A percentile compares a stretch with the other conserved stretches of the same genome.
Evolutionary conservation across 2,888 invertebrate genomes (phyloP).

Genomic region (Platerodrilus igneus): DNA sequence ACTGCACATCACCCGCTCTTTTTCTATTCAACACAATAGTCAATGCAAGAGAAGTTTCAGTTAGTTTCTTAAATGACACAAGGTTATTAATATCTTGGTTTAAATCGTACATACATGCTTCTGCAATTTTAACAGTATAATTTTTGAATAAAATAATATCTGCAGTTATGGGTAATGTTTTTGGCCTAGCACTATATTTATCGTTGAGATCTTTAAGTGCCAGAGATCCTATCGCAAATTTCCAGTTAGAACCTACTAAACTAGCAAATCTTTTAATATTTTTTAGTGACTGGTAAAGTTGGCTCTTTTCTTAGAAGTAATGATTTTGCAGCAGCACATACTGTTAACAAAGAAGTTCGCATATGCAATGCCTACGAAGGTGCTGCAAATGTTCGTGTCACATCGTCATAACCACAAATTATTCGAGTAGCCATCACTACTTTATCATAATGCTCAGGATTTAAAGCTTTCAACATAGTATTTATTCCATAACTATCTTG

Average conservation of each 20-base stretch:
- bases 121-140: conserved; percentile 21
- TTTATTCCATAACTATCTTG: conserved; percentile 17
- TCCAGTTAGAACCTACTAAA: conserved; percentile 25
- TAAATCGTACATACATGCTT: conserved; percentile 15
- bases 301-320: conserved; percentile 24
- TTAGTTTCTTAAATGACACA: conserved; percentile 24
- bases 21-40: conserved; percentile 31
- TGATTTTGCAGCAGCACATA: conserved; percentile 23
- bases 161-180: conserved; percentile 26
- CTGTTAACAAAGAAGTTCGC: conserved; percentile 19
- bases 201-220: conserved; percentile 29
- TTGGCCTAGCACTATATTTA: conserved; percentile 22
- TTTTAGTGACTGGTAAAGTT: conserved; percentile 20
- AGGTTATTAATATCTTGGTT: conserved; percentile 18
- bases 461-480: conserved; percentile 9
- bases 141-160: conserved; percentile 28
- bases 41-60: conserved; percentile 26
- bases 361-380: conserved; percentile 28
- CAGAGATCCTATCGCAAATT: conserved; percentile 25
- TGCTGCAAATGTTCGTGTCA: conserved; percentile 22
- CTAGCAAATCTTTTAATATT: conserved; percentile 22
- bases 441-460: conserved; percentile 13
- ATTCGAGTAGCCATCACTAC: conserved; percentile 14
- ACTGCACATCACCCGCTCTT: conserved; percentile 31
- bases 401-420: conserved; percentile 23